phyloP scores from a whole-genome alignment of 2,888 invertebrate species.

The Trisateles emortualis region DNA sequence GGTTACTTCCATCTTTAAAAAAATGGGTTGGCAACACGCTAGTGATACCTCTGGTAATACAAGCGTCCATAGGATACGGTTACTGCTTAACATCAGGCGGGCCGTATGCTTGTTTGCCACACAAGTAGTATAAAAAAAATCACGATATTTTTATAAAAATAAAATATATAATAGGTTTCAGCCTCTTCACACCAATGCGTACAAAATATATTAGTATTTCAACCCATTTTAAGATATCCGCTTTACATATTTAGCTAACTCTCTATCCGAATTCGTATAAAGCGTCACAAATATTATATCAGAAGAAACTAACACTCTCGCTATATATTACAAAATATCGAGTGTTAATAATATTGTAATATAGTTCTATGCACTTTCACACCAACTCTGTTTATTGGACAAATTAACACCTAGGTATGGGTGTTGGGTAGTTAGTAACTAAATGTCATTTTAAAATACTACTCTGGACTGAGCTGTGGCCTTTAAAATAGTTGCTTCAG shows the following conservation, averaged over 20 bases:
- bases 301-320: constrained; percentile 45
- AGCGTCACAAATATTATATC: constrained; percentile 40
- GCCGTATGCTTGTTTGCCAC: too few relatives aligned
- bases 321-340: constrained; percentile 43
- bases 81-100: too few relatives aligned
- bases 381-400: constrained; percentile 44
- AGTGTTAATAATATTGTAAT: constrained; percentile 46
- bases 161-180: too few relatives aligned
- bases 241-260: not conserved
- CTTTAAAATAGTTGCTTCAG: constrained; percentile 2
- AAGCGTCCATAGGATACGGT: too few relatives aligned
- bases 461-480: constrained; percentile 33
- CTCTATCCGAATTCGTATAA: not conserved
- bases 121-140: too few relatives aligned
- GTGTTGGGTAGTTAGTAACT: not conserved
- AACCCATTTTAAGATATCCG: not conserved
- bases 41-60: too few relatives aligned
- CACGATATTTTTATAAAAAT: too few relatives aligned
- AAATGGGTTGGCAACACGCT: too few relatives aligned
- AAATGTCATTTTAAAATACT: constrained; percentile 40
- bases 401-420: constrained; percentile 48
- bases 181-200: too few relatives aligned
- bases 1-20: too few relatives aligned
- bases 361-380: constrained; percentile 52
- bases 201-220: too few relatives aligned